Evolutionary conservation across 2,797 vertebrate species (phyloP).

Genomic region (Lagocephalus sceleratus): DNA sequence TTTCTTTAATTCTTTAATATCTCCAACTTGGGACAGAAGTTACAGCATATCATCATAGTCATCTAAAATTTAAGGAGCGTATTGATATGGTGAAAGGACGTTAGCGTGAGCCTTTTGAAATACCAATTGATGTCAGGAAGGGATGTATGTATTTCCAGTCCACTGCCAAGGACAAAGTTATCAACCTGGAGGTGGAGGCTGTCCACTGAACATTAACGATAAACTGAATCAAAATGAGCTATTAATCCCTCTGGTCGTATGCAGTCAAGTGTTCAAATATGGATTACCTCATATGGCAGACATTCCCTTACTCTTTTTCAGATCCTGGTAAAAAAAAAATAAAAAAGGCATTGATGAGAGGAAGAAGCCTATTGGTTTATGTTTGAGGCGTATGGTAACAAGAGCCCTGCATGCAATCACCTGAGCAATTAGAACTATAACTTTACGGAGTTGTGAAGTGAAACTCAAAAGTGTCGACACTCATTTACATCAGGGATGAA

Average conservation of each 20-base stretch:
- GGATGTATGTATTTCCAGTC: constrained; percentile 2
- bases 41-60: no score
- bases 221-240: constrained; percentile 51
- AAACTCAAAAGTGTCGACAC: constrained; percentile 48
- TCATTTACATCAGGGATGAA: constrained; percentile 53
- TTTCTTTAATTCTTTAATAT: no score
- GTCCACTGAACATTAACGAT: constrained; percentile 53
- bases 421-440: constrained; percentile 1
- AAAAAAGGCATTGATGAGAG: no score
- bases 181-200: constrained; percentile 39
- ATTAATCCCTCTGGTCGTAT: constrained; percentile 56
- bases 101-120: no score
- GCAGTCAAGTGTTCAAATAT: constrained; percentile 45
- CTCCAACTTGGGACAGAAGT: no score
- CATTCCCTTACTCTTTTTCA: constrained; percentile 10
- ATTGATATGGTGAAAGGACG: no score
- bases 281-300: constrained; percentile 53
- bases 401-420: neutral
- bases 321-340: no score
- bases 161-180: constrained; percentile 56
- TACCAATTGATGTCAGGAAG: no score
- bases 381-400: no score
- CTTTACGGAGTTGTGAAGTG: constrained; percentile 40
- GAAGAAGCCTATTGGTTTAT: no score
- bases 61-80: no score